A percentile compares a stretch with the other conserved stretches of the same genome.
Conservation (phyloP, 1,140 invertebrate species). For the Platorchestia sp. region DNA sequence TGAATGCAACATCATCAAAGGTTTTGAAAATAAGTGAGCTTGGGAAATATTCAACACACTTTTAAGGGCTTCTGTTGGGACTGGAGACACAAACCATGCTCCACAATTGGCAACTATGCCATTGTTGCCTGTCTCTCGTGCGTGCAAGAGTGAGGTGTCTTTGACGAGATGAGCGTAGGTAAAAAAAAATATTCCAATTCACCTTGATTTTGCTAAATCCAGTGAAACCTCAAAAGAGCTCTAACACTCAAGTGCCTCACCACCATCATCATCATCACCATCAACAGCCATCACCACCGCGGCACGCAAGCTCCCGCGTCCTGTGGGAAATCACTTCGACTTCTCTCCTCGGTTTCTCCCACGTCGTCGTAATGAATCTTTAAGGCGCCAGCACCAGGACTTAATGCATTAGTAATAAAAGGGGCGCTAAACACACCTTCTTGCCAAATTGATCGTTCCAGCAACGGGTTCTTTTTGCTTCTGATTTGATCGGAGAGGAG, state of each 20-base stretch:
- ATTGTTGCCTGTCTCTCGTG: no score
- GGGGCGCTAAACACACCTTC: neutral
- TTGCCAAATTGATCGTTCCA: neutral
- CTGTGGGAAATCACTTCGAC: neutral
- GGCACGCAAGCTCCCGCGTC: neutral
- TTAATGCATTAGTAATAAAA: neutral
- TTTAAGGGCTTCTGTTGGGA: no score
- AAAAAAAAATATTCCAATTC: no score
- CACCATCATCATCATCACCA: neutral
- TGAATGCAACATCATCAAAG: no score
- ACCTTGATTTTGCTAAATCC: no score
- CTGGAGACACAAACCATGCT: no score
- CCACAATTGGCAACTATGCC: no score
- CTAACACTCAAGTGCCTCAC: neutral
- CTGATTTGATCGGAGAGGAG: neutral
- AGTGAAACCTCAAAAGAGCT: neutral
- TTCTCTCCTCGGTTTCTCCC: neutral
- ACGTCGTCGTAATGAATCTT: neutral
- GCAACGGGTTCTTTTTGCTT: neutral
- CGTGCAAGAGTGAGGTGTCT: no score
- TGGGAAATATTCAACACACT: no score
- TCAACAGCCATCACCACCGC: neutral
- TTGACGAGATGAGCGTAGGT: no score
- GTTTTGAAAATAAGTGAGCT: no score
- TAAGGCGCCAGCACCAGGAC: neutral